A percentile compares a stretch with the other conserved stretches of the same genome.
These are phyloP conservation scores for Poicephalus gulielmi DNA, from an alignment of 2,113 vertebrate genomes.

Conservation along the genomic window DNA sequence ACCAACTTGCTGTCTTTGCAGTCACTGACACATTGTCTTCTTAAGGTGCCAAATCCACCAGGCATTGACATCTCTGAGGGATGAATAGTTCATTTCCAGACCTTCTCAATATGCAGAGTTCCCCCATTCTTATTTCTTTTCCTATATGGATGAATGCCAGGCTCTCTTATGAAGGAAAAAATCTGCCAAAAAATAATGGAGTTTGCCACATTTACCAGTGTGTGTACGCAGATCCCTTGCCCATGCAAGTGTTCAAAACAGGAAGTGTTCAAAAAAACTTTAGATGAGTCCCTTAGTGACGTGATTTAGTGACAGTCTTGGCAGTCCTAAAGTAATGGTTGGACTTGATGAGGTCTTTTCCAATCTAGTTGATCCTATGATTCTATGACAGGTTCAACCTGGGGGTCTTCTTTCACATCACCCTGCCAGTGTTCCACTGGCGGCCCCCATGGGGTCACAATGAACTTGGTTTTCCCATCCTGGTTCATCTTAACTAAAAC, in stretches of 20 bases:
- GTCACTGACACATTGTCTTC: not conserved
- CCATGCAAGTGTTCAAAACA: not conserved
- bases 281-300: not conserved
- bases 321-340: not conserved
- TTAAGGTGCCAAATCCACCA: not conserved
- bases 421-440: not conserved
- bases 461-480: not conserved
- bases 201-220: not conserved
- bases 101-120: not conserved
- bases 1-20: not conserved
- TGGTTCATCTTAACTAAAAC: not conserved
- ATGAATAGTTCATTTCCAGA: not conserved
- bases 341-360: not conserved
- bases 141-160: not conserved
- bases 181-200: not conserved
- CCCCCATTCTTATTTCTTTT: not conserved
- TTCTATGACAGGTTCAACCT: not conserved
- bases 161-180: not conserved
- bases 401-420: accelerated
- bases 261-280: not conserved
- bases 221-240: not conserved
- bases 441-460: accelerated
- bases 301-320: not conserved
- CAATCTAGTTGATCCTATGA: not conserved
- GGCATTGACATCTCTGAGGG: not conserved